Percentiles rank a stretch among this genome's conserved stretches.
These are phyloP conservation scores for Entomobrya multifasciata DNA, from an alignment of 2,888 invertebrate genomes.

Conservation along the genomic window DNA sequence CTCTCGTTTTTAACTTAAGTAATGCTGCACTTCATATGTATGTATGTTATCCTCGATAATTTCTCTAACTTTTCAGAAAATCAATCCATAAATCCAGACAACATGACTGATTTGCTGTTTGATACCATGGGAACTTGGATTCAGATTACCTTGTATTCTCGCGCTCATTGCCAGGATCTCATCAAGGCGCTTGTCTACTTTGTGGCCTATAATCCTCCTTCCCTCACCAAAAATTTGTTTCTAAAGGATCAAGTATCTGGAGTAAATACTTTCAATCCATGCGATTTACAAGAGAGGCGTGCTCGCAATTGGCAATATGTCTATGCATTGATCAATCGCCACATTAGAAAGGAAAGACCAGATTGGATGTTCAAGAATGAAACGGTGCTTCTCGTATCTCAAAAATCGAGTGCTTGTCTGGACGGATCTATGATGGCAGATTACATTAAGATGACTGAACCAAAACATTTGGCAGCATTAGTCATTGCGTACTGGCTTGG, in stretches of 20 bases:
- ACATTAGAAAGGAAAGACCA: too few species aligned
- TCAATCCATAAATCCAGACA: too few species aligned
- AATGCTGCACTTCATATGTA: too few species aligned
- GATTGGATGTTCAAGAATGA: neutral
- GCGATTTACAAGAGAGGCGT: neutral
- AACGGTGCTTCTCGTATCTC: neutral
- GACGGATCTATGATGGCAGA: neutral
- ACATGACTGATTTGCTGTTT: too few species aligned
- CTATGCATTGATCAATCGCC: neutral
- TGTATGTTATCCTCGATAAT: too few species aligned
- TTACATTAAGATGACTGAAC: neutral
- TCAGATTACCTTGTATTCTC: neutral
- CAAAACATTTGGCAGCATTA: neutral
- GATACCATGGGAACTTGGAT: neutral
- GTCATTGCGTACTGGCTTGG: neutral
- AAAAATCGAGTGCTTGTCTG: neutral
- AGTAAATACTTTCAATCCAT: neutral
- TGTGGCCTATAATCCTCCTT: neutral
- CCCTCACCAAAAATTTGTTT: neutral
- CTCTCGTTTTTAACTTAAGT: too few species aligned
- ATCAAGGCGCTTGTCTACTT: neutral
- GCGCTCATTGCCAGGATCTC: neutral
- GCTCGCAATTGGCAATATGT: neutral
- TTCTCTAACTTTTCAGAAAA: too few species aligned
- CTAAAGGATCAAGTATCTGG: neutral